Evolutionary conservation across 2,113 vertebrate genomes (phyloP).

Genomic region (Alaudala cheleensis): DNA sequence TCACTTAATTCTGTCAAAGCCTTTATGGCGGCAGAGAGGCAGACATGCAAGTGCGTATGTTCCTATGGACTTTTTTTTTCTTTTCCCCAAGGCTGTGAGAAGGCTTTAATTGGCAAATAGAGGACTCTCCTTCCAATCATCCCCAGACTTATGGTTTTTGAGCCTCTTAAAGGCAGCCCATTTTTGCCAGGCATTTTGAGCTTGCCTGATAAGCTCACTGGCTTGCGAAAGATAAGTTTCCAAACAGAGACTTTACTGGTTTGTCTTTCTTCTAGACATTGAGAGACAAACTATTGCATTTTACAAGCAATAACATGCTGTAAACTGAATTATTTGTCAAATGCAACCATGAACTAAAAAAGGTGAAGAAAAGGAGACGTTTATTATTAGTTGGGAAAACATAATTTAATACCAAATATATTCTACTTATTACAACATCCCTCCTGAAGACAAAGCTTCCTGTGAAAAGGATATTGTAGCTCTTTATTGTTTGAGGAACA

Average conservation of each 20-base stretch:
- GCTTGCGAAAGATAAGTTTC: not conserved
- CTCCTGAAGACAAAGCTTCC: not conserved
- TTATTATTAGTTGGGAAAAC: not conserved
- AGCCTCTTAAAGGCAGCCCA: not conserved
- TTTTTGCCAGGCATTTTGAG: not conserved
- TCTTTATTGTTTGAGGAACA: not conserved
- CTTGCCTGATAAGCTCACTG: not conserved
- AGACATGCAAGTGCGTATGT: not conserved
- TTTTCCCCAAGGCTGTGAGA: not conserved
- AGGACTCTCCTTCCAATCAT: not conserved
- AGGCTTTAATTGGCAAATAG: not conserved
- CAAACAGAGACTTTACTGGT: not conserved
- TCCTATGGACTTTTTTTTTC: not conserved
- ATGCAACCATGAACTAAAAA: not conserved
- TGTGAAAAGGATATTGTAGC: not conserved
- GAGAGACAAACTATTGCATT: not conserved
- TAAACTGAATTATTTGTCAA: not conserved
- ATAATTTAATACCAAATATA: fast-evolving
- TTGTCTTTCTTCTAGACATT: not conserved
- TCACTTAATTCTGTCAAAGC: constrained; percentile 65
- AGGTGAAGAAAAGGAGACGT: not conserved
- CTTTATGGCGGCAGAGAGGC: constrained; percentile 5
- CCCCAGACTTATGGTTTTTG: not conserved
- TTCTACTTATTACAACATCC: not conserved
- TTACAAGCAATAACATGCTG: not conserved